Base-by-base conservation (phyloP, 2,888 invertebrate genomes). In the Nemotelus pantherinus region DNA sequence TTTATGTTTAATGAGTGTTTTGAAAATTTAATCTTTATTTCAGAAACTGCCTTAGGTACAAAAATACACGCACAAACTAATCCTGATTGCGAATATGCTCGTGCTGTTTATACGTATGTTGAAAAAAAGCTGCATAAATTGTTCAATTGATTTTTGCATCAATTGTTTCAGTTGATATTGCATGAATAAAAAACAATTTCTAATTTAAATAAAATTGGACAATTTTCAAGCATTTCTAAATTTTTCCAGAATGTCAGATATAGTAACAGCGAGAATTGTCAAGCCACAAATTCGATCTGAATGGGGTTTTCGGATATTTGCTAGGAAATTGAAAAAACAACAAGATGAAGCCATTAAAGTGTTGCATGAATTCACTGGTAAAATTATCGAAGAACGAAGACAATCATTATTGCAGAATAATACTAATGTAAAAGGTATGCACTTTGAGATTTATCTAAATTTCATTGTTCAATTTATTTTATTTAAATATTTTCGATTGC, bases 21-120 rank as follows among this genome's bases (percentile, higher is more conserved):
- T 25, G 25, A 25, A 25, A 25, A 25, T 25, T 25, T 25, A 25
- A 25, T 25, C 25, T 25, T 25, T 25, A 25, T 63, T 74, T 6
- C 53, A 77, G 70, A 77, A 71, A 92, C 93, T 3, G 92, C 94
- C 25, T 94, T 95, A 94, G 95, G 94, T 1, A 89, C 90, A 47
- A 88, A 89, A 65, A 87, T 94, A 0, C 88, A 92, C 82, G 92
- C 93, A 0, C 94, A 95, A 84, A 86, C 87, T n/a, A 86, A 92
- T 81, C 86, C 88, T 25, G 88, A 91, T 71, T 91, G 92, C 0
- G 89, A 90, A 81, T 95, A 94, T 84, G 93, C 93, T 0, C 87
- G 89, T 82, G 91, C 93, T 6, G 91, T 95, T 9, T 90, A 91
- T 84, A 89, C 88, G 93, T 93, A 86, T 63, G 48, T 48, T 25